Conservation (phyloP, 1,140 invertebrate genomes). For the Bradysia coprophila region DNA sequence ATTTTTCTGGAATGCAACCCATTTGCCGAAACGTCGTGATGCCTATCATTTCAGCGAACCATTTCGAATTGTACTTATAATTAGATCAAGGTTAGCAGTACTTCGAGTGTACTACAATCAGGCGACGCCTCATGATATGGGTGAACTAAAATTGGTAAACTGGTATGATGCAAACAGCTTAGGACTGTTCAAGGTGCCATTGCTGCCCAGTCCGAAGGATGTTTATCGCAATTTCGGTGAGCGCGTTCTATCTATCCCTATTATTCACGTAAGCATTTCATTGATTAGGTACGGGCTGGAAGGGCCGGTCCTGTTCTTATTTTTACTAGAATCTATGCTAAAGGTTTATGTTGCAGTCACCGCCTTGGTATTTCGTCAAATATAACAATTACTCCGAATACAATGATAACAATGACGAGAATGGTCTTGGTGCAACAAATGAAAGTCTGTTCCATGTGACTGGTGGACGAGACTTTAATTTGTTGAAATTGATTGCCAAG, state of each 20-base stretch:
- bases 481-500: slow-evolving; percentile 33
- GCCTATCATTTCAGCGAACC: slow-evolving; percentile 13
- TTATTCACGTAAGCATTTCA: slow-evolving; percentile 35
- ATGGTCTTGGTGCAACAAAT: slow-evolving; percentile 8
- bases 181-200: slow-evolving; percentile 35
- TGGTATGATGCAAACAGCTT: slow-evolving; percentile 37
- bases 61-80: slow-evolving; percentile 17
- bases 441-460: slow-evolving; percentile 35
- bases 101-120: slow-evolving; percentile 49
- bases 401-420: slow-evolving; percentile 1
- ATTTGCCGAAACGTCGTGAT: slow-evolving; percentile 7
- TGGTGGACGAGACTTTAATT: slow-evolving; percentile 44
- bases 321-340: not conserved
- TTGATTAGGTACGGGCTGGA: slow-evolving; percentile 1
- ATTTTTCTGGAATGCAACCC: slow-evolving; percentile 19
- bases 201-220: slow-evolving; percentile 32
- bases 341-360: slow-evolving; percentile 30
- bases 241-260: slow-evolving; percentile 39
- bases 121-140: slow-evolving; percentile 28
- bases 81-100: slow-evolving; percentile 13
- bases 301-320: too few species aligned
- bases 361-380: slow-evolving; percentile 49
- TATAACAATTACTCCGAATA: slow-evolving; percentile 23
- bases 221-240: slow-evolving; percentile 40
- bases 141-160: slow-evolving; percentile 36